A percentile compares a stretch with the other conserved stretches of the same genome.
phyloP scores from a whole-genome alignment of 2,113 vertebrate species.

The Microcebus murinus region DNA sequence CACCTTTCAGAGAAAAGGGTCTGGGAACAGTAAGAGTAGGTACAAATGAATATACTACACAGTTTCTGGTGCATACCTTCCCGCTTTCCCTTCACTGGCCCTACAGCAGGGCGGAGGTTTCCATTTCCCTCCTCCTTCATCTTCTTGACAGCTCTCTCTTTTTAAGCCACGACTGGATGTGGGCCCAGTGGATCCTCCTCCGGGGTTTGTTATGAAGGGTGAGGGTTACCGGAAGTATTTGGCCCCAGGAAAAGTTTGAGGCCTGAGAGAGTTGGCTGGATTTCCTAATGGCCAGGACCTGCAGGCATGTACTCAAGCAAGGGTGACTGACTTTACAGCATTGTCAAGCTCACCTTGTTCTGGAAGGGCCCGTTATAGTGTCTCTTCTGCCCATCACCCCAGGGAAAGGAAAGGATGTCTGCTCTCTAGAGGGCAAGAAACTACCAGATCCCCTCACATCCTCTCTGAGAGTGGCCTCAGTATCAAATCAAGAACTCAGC shows the following conservation, averaged over 20 bases:
- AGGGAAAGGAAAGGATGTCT: background rate
- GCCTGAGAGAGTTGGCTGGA: background rate
- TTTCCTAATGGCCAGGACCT: conserved; percentile 27
- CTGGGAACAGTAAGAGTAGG: background rate
- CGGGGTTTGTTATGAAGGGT: background rate
- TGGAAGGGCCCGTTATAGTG: no score
- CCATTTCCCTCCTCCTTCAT: background rate
- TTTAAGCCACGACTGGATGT: background rate
- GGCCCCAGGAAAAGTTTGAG: background rate
- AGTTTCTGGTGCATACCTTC: background rate
- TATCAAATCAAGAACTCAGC: background rate
- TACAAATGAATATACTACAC: background rate
- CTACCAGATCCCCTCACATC: background rate
- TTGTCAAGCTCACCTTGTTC: background rate
- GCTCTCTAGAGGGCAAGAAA: conserved; percentile 11
- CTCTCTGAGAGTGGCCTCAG: background rate
- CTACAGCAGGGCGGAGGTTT: background rate
- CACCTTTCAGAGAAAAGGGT: background rate
- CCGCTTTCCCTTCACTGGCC: background rate
- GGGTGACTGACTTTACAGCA: background rate
- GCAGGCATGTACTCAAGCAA: background rate
- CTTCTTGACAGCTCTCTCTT: background rate
- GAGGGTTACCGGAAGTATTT: background rate
- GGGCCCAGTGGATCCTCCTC: background rate
- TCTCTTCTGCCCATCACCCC: background rate